Evolutionary conservation across 2,113 vertebrate genomes (phyloP), one percentile per base, ranked within the genome.

Genomic region (Passerina amoena): DNA sequence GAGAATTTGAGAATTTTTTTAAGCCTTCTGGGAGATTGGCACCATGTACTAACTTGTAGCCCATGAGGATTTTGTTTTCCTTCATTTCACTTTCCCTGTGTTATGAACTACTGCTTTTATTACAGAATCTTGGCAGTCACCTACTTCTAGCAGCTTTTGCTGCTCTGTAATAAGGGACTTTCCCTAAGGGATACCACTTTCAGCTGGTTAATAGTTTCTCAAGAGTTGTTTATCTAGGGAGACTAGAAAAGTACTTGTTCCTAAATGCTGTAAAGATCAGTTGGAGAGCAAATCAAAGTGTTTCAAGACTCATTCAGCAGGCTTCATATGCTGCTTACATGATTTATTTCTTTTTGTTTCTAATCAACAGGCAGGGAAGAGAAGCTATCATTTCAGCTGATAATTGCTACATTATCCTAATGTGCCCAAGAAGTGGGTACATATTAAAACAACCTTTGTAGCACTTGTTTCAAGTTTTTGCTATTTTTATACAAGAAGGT

Each of bases 181-280:
- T 86, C 59, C 66, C 47, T 59, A 45, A 70, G 60, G 63, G 77
- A 69, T 81, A 30, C 24, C 16, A 40, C 80, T 92, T 92, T 84
- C 56, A 83, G 33, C 33, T 80, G 51, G 51, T 73, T 75, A 89
- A 84, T 89, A 71, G 92, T 92, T 92, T 84, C 81, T 94, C 61
- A 91, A 75, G 69, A 78, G 56, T 40, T 79, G 83, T 91, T 95
- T 92, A 82, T 53, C 68, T 68, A n/a, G 16, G 57, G 20, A 91
- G 33, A 92, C 81, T 65, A 84, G 86, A 79, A 96, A 95, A 30
- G 20, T 56, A 27, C 31, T 72, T 83, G 30, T 9, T 86, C 47
- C 15, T 83, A 90, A 93, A 77, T 61, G 25, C 21, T 83, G 33
- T 88, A 80, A 88, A 94, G 44, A 77, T 80, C 86, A 79, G n/a